Base-by-base conservation (phyloP, 2,113 vertebrate species). In the Chrysemys picta region DNA sequence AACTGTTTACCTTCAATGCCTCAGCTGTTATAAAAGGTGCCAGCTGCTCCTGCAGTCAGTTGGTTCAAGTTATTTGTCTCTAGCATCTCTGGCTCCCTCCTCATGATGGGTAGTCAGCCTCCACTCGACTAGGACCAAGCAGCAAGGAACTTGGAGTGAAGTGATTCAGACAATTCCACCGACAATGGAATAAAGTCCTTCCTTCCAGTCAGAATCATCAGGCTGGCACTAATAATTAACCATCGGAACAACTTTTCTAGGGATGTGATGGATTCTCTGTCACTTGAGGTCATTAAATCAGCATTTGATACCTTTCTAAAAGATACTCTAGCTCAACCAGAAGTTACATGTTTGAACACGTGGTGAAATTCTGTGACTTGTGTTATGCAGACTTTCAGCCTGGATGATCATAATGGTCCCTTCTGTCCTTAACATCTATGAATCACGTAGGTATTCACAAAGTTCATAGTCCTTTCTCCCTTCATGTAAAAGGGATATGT, bases 51-150 rank as follows among this genome's bases (percentile, higher is more conserved):
- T 10, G 54, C 29, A 78, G 79, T 42, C 8, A 0, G 12, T 12
- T 82, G 52, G 52, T 38, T 93, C n/a, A 27, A 52, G 0, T 16
- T 42, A 1, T 53, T 57, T 0, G 2, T 65, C 65, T 56, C 78
- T 53, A 5, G 0, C 42, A 22, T 82, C 79, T 22, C 2, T 0
- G 25, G 50, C 5, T 59, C 54, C 1, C 0, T 22, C 54, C 24
- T 1, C 1, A 1, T 57, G 16, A 5, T 24, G 4, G 0, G 10
- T 6, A 0, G 2, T 56, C 25, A 49, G 29, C 59, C 59, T 62
- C 3, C 12, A 16, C 29, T 35, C 27, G 13, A 14, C 59, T 8
- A 16, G 25, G 56, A 59, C 24, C 57, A 59, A 59, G 57, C 25
- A 29, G 24, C 57, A 59, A 13, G 81, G 80, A 42, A 10, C 31